phyloP scores from a whole-genome alignment of 2,113 vertebrate species.

The Diadophis punctatus region DNA sequence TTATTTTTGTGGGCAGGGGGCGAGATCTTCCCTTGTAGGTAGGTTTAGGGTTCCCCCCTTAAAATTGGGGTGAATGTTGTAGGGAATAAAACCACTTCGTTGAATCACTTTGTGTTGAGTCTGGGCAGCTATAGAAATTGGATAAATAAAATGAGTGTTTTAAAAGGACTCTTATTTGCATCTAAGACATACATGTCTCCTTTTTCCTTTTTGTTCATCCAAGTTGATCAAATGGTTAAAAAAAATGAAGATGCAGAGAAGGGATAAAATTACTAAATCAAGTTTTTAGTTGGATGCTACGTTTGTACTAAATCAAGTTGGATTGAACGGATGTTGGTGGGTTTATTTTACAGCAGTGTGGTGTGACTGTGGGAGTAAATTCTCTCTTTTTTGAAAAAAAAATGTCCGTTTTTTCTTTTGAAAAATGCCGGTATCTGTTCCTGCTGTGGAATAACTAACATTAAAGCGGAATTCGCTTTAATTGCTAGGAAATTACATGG shows the following conservation, averaged over 20 bases:
- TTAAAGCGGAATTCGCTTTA: neutral
- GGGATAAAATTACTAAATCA: neutral
- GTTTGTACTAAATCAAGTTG: neutral
- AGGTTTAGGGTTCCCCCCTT: neutral
- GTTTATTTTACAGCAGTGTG: neutral
- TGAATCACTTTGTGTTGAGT: neutral
- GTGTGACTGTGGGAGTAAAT: neutral
- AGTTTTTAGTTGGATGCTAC: neutral
- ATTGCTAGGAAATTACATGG: neutral
- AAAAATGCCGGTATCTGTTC: neutral
- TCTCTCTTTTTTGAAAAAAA: neutral
- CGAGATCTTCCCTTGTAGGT: neutral
- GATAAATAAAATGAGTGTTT: neutral
- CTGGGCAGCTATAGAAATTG: neutral
- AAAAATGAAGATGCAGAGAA: neutral
- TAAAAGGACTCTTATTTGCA: neutral
- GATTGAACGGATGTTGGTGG: neutral
- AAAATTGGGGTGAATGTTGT: neutral
- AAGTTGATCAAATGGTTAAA: neutral
- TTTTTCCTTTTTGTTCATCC: neutral
- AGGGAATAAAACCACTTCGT: neutral
- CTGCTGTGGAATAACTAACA: neutral
- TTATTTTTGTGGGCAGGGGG: neutral
- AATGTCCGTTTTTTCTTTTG: neutral
- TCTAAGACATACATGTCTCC: neutral